Evolutionary conservation across 2,113 vertebrate genomes (phyloP), one percentile per base, ranked within the genome.

Genomic region (Perca schrenkii): DNA sequence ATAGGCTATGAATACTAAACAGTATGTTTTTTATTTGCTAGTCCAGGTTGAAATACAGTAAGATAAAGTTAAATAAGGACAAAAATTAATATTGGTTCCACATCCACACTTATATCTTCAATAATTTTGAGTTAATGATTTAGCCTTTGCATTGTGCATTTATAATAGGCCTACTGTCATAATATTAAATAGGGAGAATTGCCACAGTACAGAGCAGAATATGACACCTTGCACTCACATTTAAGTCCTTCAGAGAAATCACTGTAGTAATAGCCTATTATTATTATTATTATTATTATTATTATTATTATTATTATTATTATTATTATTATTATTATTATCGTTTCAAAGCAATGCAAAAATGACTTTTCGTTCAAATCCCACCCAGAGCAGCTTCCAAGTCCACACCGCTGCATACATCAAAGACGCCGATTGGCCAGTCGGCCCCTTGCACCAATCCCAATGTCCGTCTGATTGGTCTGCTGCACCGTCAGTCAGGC

Each of bases 361-460:
- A 67, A 31, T 40, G 8, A 56, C 25, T 49, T n/a, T 46, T 7
- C 2, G 10, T 63, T 81, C 11, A 13, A 40, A 67, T 64, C 60
- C 70, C 43, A 21, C 58, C 28, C 28, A 16, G 12, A 52, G 28
- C 21, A n/a, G 13, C 60, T 8, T 14, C 19, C 25, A 16, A 22
- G 4, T 16, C 40, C 58, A 1, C 57, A 4, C 47, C 14, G 10
- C 47, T 19, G 36, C 54, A 2, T 1, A 15, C 8, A 25, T 1
- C 12, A 2, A 3, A 47, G 1, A 25, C 25, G 1, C 64, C 75
- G 85, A 92, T 91, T 95, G 93, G 93, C 49, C 74, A 7, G 0
- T 0, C 0, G 0, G 0, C 8, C 19, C 21, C 84, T 71, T 69
- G 75, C n/a, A 1, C 93, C 91, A 78, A 4, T 2, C 12, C 13